Base-by-base conservation (phyloP, 2,888 invertebrate species). In the Standfussiana lucernea region DNA sequence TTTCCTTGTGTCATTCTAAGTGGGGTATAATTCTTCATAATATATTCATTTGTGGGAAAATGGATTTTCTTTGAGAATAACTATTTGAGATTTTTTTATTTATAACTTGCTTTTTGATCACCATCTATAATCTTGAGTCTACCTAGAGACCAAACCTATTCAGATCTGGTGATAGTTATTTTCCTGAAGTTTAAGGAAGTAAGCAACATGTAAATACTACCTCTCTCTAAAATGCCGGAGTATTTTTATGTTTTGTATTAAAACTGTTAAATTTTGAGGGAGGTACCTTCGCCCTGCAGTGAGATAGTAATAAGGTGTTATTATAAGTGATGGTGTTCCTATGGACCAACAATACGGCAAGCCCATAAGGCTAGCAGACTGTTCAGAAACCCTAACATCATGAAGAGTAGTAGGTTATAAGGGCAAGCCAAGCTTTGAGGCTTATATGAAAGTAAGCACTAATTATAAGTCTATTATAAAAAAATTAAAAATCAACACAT, bases 1-100 rank as follows among this genome's bases (percentile, higher is more conserved):
- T 84, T 86, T 88, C 80, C 77, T 82, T 67, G 35, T 75, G 15
- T 72, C 65, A 45, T 64, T 50, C 28, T 62, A 61, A 59, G 59
- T 71, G 8, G 45, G 4, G 1, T 67, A 53, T 68, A 35, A 71
- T 56, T 71, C 40, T 62, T 77, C 2, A 4, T 73, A 40, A 72
- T 53, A 40, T 68, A 65, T 68, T 69, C 11, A 66, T 69, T 72
- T 70, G n/a, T 66, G 37, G 3, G 18, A 24, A 35, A 64, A 61
- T 32, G 0, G 6, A 50, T 21, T 65, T n/a, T 32, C 24, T 79
- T 47, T 67, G 21, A 50, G 18, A 37, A 53, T 42, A 0, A 18
- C 18, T 5, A 13, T 42, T 42, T 42, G 42, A 47, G n/a, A 42
- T 42, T 40, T 3, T 21, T 8, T 5, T 47, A 67, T n/a, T n/a